Conservation (phyloP, 1,140 invertebrate genomes). For the Chelonus insularis region DNA sequence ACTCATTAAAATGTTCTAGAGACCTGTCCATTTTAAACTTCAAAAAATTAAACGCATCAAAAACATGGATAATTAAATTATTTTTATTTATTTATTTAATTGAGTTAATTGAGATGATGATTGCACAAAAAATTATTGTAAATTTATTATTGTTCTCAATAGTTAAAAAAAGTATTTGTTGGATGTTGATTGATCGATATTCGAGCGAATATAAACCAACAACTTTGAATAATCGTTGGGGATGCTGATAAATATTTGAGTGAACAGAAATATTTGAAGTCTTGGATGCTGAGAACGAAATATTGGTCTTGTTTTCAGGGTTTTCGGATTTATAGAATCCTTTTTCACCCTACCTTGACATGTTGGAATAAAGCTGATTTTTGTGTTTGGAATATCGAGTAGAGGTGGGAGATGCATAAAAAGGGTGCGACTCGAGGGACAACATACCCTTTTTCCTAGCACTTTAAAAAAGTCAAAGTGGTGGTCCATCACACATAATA, state of each 20-base stretch:
- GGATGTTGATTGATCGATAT: too few relatives aligned
- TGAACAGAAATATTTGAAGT: background rate
- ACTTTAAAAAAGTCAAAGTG: background rate
- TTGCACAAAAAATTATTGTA: too few relatives aligned
- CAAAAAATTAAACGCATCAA: too few relatives aligned
- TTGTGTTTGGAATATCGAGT: slow-evolving; percentile 58
- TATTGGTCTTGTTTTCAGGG: background rate
- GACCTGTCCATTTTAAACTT: too few relatives aligned
- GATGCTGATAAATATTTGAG: background rate
- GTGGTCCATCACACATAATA: background rate
- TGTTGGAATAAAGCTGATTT: slow-evolving; percentile 59
- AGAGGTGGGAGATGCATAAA: slow-evolving; percentile 41
- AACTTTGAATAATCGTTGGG: background rate
- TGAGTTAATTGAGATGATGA: too few relatives aligned
- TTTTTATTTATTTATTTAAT: too few relatives aligned
- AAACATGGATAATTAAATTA: too few relatives aligned
- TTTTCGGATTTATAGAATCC: slow-evolving; percentile 32
- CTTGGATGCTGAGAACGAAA: background rate
- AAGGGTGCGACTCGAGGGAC: slow-evolving; percentile 38
- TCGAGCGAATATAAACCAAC: background rate
- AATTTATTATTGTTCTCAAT: too few relatives aligned
- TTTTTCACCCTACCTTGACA: slow-evolving; percentile 32
- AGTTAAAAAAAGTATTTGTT: too few relatives aligned
- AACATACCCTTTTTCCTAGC: background rate
- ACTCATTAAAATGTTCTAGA: too few relatives aligned